These are phyloP conservation scores for Ctenosaura bakeri DNA, from an alignment of 2,797 vertebrate genomes.

Conservation along the genomic window DNA sequence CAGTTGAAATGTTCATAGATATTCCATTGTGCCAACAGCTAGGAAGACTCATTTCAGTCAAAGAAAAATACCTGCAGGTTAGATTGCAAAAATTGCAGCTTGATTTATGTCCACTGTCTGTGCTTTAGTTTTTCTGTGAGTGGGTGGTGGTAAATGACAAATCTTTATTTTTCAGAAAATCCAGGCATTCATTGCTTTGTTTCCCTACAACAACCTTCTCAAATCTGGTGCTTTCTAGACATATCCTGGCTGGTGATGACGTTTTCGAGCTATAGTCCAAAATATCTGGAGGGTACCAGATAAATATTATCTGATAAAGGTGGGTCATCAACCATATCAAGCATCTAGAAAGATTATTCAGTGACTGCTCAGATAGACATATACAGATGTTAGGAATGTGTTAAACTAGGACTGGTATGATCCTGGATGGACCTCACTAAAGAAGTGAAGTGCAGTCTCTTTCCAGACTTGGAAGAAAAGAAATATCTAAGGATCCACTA, in stretches of 20 bases:
- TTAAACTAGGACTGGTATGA: no score
- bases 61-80: not conserved
- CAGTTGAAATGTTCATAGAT: not conserved
- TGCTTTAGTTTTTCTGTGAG: not conserved
- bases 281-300: no score
- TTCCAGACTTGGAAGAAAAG: no score
- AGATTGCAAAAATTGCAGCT: not conserved
- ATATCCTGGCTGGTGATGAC: not conserved
- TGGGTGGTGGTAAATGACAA: not conserved
- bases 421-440: no score
- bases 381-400: no score
- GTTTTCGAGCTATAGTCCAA: no score
- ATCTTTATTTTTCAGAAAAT: not conserved
- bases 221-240: not conserved
- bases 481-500: no score
- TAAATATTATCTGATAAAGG: no score
- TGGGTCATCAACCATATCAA: no score
- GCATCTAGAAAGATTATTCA: no score
- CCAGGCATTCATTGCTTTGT: not conserved
- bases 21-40: not conserved
- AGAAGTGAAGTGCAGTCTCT: no score
- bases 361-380: no score
- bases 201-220: not conserved
- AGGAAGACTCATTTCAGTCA: not conserved
- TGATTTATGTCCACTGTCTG: not conserved